Base-by-base conservation (phyloP, 2,888 invertebrate genomes). In the Pseudococcus longispinus region DNA sequence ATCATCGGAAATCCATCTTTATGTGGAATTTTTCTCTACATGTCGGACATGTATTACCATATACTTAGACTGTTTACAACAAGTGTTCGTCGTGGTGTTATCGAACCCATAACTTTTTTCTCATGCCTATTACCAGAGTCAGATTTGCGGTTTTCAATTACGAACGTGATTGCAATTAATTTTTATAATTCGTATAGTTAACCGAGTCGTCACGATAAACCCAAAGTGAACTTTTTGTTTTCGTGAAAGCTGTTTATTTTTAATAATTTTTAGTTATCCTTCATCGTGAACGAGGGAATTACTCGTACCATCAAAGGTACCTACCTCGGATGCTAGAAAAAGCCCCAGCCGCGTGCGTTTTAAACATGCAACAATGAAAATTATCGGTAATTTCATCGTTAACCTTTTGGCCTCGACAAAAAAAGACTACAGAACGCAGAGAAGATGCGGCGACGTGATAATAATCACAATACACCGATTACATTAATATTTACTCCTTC, bases 81-180 rank as follows among this genome's bases (percentile, higher is more conserved):
- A 29, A 29, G 29, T 11, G 77, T 8, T 80, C 11, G n/a, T 80
- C 37, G 42, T 60, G n/a, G 42, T 60, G 60, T 13, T 60, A 60
- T 23, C 60, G 60, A 60, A 80, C 77, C 42, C 42, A 20, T 9
- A 42, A 11, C 1, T 20, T 80, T 42, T 77, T 80, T 80, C 77
- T 42, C 77, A 80, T 80, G 77, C 77, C 42, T 42, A 42, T 80
- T 80, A 80, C 32, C n/a, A 42, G 77, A 70, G 70, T 70, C 32
- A 74, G 74, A 32, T 74, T 6, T 42, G n/a, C 37, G 42, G 77
- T 80, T 80, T 80, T 80, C 77, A 80, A 80, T 80, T 80, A 80
- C 77, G 42, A 80, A 80, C 77, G 77, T 80, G 77, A 80, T 42
- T 42, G 42, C 77, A 80, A 80, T 80, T 80, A 80, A 80, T 80